Percentiles rank a stretch among this genome's conserved stretches.
phyloP scores from a whole-genome alignment of 2,113 vertebrate species.

The Tenrec ecaudatus region DNA sequence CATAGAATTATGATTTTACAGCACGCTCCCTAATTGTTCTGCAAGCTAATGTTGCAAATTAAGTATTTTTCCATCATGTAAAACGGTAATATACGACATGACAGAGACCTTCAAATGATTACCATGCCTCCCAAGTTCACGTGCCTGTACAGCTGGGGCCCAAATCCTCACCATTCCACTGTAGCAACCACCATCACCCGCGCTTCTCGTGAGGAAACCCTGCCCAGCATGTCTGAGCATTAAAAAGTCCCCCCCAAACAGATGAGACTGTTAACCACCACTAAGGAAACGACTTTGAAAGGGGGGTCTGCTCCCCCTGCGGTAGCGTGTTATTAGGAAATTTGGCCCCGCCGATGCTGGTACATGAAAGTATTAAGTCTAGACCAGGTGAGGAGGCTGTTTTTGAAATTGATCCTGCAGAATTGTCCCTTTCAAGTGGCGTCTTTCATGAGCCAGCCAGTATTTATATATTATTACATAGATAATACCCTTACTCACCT shows the following conservation, averaged over 20 bases:
- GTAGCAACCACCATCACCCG: background rate
- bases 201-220: background rate
- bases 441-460: conserved; percentile 78
- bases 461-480: conserved; percentile 83
- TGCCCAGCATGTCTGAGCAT: conserved; percentile 29
- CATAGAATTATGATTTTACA: background rate
- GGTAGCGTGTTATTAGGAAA: conserved; percentile 66
- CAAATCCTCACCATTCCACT: background rate
- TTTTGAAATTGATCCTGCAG: conserved; percentile 79
- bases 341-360: conserved; percentile 35
- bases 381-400: conserved; percentile 77
- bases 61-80: background rate
- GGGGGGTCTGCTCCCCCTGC: background rate
- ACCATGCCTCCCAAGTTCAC: background rate
- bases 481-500: conserved; percentile 78
- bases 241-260: conserved; percentile 48
- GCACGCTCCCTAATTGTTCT: background rate
- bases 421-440: conserved; percentile 80
- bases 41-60: too few species aligned
- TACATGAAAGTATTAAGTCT: conserved; percentile 68
- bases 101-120: conserved; percentile 21
- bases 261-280: conserved; percentile 31
- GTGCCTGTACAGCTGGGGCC: conserved; percentile 48
- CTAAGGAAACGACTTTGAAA: conserved; percentile 48
- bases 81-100: conserved; percentile 23